phyloP scores from a whole-genome alignment of 2,113 vertebrate genomes.

The Ovis canadensis region DNA sequence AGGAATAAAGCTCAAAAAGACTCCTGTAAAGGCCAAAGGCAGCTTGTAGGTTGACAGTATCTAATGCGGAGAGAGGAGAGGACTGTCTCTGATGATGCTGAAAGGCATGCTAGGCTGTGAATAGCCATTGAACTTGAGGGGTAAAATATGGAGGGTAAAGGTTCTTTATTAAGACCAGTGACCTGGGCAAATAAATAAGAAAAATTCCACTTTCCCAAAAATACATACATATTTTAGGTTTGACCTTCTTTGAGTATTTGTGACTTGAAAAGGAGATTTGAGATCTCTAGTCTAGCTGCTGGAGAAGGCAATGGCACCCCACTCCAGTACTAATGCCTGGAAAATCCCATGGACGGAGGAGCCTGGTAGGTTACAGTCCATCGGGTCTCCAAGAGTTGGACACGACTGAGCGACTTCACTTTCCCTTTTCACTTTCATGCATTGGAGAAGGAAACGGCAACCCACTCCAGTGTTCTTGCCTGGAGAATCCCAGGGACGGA shows the following conservation, averaged over 20 bases:
- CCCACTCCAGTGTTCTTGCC: neutral
- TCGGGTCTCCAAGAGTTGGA: neutral
- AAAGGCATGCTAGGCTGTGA: neutral
- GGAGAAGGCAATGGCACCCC: neutral
- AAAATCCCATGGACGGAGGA: neutral
- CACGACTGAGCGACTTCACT: neutral
- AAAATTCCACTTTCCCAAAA: neutral
- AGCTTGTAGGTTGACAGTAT: neutral
- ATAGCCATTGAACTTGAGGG: neutral
- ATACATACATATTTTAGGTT: neutral
- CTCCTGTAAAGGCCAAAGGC: neutral
- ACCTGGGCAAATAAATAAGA: neutral
- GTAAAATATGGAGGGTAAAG: neutral
- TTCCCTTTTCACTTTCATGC: neutral
- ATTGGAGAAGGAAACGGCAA: neutral
- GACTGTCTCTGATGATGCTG: neutral
- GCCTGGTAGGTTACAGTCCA: neutral
- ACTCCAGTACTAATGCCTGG: neutral
- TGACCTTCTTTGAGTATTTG: neutral
- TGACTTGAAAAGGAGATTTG: neutral
- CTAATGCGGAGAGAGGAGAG: rapidly evolving
- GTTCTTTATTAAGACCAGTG: neutral
- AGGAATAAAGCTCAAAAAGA: neutral
- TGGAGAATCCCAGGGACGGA: neutral
- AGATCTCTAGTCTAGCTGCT: neutral